Base-by-base conservation (phyloP, 2,888 invertebrate genomes). In the Mesochorus sp. region DNA sequence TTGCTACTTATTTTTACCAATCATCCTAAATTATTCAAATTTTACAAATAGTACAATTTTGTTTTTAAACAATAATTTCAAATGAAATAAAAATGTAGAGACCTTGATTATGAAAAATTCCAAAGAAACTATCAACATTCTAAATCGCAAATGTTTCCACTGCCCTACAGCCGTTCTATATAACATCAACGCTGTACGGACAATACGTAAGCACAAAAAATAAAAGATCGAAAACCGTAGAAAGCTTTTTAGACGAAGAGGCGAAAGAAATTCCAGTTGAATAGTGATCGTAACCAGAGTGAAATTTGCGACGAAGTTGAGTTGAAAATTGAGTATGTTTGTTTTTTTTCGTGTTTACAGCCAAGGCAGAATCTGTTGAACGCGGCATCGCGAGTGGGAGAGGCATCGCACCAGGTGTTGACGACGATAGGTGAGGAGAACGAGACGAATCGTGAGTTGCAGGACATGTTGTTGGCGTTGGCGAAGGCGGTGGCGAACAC, bases 401-500 rank as follows among this genome's bases (percentile, higher is more conserved):
- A 99, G 90, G 98, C 98, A 0, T 98, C 98, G 74, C 97, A 98
- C 55, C 96, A 96, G 86, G 97, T 99, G 0, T 94, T 99, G 64
- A 95, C 96, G 86, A 97, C 97, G 66, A 98, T 98, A 89, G 97
- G 97, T 12, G 97, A 98, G 86, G 97, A 97, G 77, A 96, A 96
- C n/a, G 94, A 95, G 10, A 94, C 95, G 81, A 96, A 95, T 90
- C 95, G 95, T 84, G 97, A 97, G 85, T 93, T 96, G 0, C 95
- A 95, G 93, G 99, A 99, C 85, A 96, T 97, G 92, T 94, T 99
- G 0, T 93, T 99, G 21, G 96, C 97, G 0, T 92, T 99, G 82
- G 99, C 99, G 3, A 99, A 99, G 92, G 97, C 97, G 0, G 99
- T 99, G 28, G 99, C 99, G 44, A 99, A 99, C 90, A 97, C 98